Evolutionary conservation across 1,140 invertebrate species (phyloP), one percentile per base, ranked within the genome.

Genomic region (Calliphora vicina): DNA sequence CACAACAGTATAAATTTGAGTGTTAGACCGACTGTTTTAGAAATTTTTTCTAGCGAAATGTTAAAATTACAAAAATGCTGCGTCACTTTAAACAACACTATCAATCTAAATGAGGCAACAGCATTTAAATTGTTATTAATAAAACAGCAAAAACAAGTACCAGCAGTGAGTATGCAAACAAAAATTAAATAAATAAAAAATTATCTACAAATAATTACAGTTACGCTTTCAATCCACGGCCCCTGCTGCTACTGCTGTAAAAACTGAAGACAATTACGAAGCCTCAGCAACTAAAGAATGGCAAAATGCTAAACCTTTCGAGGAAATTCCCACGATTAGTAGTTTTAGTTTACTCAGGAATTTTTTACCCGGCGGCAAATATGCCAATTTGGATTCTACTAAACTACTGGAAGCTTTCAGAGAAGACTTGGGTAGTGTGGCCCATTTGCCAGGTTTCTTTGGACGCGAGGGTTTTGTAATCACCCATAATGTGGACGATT

Each of bases 361-460:
- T 42, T 78, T 82, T 74, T 67, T 85, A 71, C 85, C 85, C 9
- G 26, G 81, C 26, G 50, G 50, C 0, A 84, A 80, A 45, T 45
- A 45, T 81, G 57, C 82, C 23, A 82, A 78, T 10, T 43, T 67
- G 8, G 76, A 83, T 45, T 15, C 78, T 1, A 35, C 42, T 1
- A 25, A 84, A 80, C 23, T 81, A 2, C 1, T 82, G 12, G 29
- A 25, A 43, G 84, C 86, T 26, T 13, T 88, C 20, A 84, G 84
- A 12, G 73, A 82, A 9, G 85, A 86, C 13, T 87, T 86, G 72
- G 90, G 90, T 8, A 27, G 81, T 12, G 86, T 91, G 29, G 86
- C 85, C 82, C 81, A 84, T 0, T 84, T 86, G 20, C 76, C 72
- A 0, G 72, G 57, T 2, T 26, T 84, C n/a, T 81, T 85, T 13